Evolutionary conservation across 1,140 invertebrate genomes (phyloP), one percentile per base, ranked within the genome.

Genomic region (Listronotus bonariensis): DNA sequence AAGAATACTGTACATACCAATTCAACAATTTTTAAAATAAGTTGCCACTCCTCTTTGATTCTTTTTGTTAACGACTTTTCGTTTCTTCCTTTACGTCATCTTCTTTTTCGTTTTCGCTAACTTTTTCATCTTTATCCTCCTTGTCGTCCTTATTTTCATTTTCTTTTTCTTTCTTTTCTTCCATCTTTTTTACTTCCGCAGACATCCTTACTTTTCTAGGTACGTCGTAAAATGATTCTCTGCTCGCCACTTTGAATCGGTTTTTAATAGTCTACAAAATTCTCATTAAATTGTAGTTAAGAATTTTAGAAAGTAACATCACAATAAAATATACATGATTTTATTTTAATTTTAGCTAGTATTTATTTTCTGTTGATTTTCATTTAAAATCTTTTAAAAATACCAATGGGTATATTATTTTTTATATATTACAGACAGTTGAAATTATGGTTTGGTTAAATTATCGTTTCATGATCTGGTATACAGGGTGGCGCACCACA

Each of bases 21-120:
- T 54, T 76, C 78, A 36, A 72, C 59, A 14, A 79, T 75, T 41
- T 78, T 81, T 1, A 72, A 36, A 0, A 65, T 71, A 9, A 76
- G 72, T 38, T 77, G 72, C 76, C 78, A 77, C 46, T 76, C 17
- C 18, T 70, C 56, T 18, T 58, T 63, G 15, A 72, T 48, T 18
- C 36, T 55, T 17, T 49, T 55, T 14, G 32, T 57, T 8, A 69
- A 10, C 0, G 40, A 40, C 46, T 65, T 57, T 67, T 76, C 8
- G 12, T 17, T 58, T 55, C 49, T 59, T 68, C 69, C 31, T 65
- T 69, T 11, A 67, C 62, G 6, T 69, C 69, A 11, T 69, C 70
- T 11, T 26, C 36, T 17, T 52, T 60, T 49, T 76, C 75, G 15
- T 71, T 59, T 17, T 49, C 40, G 36, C 56, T 65, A 12, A 10